Evolutionary conservation across 2,888 invertebrate genomes (phyloP).

Genomic region (Meganola albula): DNA sequence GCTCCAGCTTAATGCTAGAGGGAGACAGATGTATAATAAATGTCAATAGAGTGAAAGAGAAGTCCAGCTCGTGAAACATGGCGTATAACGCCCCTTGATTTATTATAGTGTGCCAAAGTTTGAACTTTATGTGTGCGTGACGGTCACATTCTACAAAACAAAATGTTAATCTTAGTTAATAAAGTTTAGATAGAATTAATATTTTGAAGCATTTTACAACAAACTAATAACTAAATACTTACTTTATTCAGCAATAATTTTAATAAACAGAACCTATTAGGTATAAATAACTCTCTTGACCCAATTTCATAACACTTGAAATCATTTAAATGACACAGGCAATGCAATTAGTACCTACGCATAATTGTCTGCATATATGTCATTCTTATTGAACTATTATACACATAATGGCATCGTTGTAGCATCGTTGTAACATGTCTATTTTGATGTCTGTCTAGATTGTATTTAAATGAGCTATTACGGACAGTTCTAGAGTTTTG

Average conservation of each 20-base stretch:
- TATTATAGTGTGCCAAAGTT: conserved; percentile 76
- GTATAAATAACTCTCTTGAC: conserved; percentile 40
- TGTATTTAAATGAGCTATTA: conserved; percentile 62
- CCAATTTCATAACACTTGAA: conserved; percentile 37
- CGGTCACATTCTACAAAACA: conserved; percentile 27
- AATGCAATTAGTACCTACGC: too few species aligned
- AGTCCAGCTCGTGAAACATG: conserved; percentile 72
- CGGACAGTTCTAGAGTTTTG: conserved; percentile 50
- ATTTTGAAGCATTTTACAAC: too few species aligned
- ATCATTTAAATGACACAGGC: too few species aligned
- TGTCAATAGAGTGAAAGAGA: conserved; percentile 57
- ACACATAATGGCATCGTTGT: conserved; percentile 33
- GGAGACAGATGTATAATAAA: conserved; percentile 52
- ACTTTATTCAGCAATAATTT: too few species aligned
- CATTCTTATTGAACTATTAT: conserved; percentile 24
- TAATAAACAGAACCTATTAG: too few species aligned
- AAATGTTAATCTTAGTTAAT: not conserved
- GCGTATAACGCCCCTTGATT: conserved; percentile 79
- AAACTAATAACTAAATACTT: too few species aligned
- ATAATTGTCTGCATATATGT: conserved; percentile 26
- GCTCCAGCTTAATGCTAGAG: conserved; percentile 60
- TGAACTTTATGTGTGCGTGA: conserved; percentile 70
- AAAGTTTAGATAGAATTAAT: not conserved
- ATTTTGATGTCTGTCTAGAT: conserved; percentile 40
- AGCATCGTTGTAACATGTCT: conserved; percentile 25